These are phyloP conservation scores for Vireo altiloquus DNA, from an alignment of 2,113 vertebrate genomes.

Conservation along the genomic window DNA sequence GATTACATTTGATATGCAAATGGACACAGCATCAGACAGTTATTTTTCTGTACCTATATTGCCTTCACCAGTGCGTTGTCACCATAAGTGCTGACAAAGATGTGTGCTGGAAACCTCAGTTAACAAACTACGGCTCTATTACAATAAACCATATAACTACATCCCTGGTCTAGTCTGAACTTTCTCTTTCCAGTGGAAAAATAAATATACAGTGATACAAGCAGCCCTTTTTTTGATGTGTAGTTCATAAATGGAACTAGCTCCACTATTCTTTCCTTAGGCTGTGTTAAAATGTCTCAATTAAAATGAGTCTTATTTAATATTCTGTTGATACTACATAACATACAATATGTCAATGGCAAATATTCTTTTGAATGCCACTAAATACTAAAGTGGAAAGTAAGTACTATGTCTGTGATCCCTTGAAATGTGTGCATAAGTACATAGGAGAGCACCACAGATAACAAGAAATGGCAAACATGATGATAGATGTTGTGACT, in stretches of 20 bases:
- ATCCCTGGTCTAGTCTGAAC: neutral
- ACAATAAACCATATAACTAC: neutral
- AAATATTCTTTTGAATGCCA: neutral
- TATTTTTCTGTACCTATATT: neutral
- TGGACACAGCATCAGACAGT: neutral
- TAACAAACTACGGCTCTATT: neutral
- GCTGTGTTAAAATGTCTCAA: neutral
- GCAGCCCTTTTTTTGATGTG: neutral
- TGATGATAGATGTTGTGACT: fast-evolving
- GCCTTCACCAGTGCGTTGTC: neutral
- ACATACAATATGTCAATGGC: neutral
- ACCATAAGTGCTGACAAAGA: neutral
- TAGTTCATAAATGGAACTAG: neutral
- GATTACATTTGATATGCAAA: neutral
- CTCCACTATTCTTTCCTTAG: neutral
- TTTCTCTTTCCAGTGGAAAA: neutral
- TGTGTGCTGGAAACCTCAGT: neutral
- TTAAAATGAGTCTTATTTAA: neutral
- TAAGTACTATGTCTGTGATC: neutral
- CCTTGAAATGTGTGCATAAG: neutral
- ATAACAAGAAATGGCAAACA: neutral
- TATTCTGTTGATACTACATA: neutral
- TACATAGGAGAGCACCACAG: neutral
- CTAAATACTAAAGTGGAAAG: neutral
- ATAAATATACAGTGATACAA: neutral